Base-by-base conservation (phyloP, 2,797 vertebrate species). In the Acanthiza pusilla region DNA sequence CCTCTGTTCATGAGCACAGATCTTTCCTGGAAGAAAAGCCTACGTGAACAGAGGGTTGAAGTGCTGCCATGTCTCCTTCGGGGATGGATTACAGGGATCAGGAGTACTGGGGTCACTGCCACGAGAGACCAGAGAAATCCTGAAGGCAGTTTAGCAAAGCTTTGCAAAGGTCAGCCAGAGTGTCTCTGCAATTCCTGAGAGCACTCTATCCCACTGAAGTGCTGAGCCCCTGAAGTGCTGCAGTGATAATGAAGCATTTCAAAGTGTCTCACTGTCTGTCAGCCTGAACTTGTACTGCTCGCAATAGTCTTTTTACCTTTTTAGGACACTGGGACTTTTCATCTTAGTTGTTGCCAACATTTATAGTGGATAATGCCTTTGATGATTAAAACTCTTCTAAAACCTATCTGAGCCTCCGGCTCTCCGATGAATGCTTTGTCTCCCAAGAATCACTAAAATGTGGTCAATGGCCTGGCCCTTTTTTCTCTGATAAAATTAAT, bases 51-150 rank as follows among this genome's bases (percentile, higher is more conserved):
- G 14, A 16, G 3, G 7, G 29, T 27, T 20, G 13, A 22, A 51
- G 8, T 20, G 7, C 32, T 70, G 16, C 10, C 3, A 1, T n/a
- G 14, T 63, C 30, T 84, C 22, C 16, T 75, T 53, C 38, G 50
- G 13, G 5, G 16, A 36, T 18, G 16, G 32, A 48, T 60, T 60
- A 34, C 27, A 40, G 3, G 4, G n/a, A 32, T 30, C 11, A 67
- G 12, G 20, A 36, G n/a, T 27, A 34, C 1, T 47, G 16, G 5
- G 6, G 26, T 45, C 0, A 0, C 6, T 45, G 22, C 6, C 2
- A 11, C 2, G 3, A 61, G 1, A 63, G 26, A 48, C 11, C 10
- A 51, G 40, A 72, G 30, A 54, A 89, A 21, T n/a, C 27, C 38
- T 51, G 45, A 87, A 58, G 12, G 16, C 20, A 55, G 15, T 45